Percentiles rank a stretch among this genome's conserved stretches.
These are phyloP conservation scores for Gasteruption jaculator DNA, from an alignment of 2,888 invertebrate genomes.

Conservation along the genomic window DNA sequence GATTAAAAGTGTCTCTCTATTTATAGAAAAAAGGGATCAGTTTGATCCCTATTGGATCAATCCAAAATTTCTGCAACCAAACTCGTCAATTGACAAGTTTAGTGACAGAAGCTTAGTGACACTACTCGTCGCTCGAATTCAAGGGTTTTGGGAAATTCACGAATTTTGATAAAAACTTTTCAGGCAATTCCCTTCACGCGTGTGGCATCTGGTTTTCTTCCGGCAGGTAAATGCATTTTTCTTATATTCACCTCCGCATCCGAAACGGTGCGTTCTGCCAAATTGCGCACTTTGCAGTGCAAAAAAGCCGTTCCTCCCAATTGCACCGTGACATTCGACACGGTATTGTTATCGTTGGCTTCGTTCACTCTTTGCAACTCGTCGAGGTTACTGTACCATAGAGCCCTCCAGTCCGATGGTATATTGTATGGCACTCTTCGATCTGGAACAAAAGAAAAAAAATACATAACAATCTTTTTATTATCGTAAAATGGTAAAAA, in stretches of 20 bases:
- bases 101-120: too few relatives aligned
- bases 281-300: slow-evolving; percentile 73
- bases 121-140: too few relatives aligned
- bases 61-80: too few relatives aligned
- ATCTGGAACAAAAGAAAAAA: slow-evolving; percentile 32
- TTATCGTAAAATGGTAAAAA: too few relatives aligned
- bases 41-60: too few relatives aligned
- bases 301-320: slow-evolving; percentile 75
- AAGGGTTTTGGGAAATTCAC: slow-evolving; percentile 6
- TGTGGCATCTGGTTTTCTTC: not conserved
- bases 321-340: slow-evolving; percentile 72
- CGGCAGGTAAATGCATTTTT: too few relatives aligned
- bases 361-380: slow-evolving; percentile 50
- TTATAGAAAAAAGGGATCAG: too few relatives aligned
- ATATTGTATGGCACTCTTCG: slow-evolving; percentile 48
- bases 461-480: slow-evolving; percentile 8
- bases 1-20: too few relatives aligned
- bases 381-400: slow-evolving; percentile 49
- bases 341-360: slow-evolving; percentile 67
- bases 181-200: not conserved
- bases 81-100: too few relatives aligned
- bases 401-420: slow-evolving; percentile 47
- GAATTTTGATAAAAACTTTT: not conserved
- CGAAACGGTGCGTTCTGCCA: slow-evolving; percentile 68
- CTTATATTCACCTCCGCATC: slow-evolving; percentile 50